These are phyloP conservation scores for Oophaga pumilio DNA, from an alignment of 2,113 vertebrate species.

Conservation along the genomic window DNA sequence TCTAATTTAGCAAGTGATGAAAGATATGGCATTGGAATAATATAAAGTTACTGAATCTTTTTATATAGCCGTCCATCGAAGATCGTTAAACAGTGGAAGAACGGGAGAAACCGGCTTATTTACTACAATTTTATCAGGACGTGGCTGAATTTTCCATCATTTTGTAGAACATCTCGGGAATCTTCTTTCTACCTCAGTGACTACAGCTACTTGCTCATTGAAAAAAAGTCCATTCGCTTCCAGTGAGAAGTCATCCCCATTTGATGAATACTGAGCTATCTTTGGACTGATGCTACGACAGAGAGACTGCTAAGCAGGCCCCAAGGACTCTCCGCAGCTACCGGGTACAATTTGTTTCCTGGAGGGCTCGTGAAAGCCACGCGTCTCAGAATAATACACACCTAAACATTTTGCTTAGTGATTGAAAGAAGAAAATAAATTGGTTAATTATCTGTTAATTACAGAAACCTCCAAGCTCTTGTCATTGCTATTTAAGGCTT, in stretches of 20 bases:
- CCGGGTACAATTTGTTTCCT: background rate
- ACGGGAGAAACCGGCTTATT: background rate
- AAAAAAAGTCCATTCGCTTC: conserved; percentile 17
- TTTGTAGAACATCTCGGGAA: background rate
- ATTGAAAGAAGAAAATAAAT: conserved; percentile 23
- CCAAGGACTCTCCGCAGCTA: background rate
- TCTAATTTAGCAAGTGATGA: no score
- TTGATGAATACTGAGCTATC: conserved; percentile 34
- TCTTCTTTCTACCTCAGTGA: background rate
- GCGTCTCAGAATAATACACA: conserved; percentile 6
- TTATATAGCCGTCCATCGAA: background rate
- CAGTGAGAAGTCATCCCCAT: conserved; percentile 5
- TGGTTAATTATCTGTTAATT: conserved; percentile 36
- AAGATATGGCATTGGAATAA: background rate
- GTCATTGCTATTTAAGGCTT: background rate
- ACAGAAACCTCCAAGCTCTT: conserved; percentile 6
- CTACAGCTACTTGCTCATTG: conserved; percentile 25
- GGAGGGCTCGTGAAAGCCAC: background rate
- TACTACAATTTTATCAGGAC: background rate
- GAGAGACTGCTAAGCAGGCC: conserved; percentile 14
- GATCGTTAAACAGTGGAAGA: background rate
- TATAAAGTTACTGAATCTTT: background rate
- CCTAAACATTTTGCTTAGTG: conserved; percentile 35
- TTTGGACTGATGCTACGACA: conserved; percentile 29
- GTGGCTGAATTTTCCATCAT: background rate